These are phyloP conservation scores for Streptopelia turtur DNA, from an alignment of 2,797 vertebrate genomes.

Conservation along the genomic window DNA sequence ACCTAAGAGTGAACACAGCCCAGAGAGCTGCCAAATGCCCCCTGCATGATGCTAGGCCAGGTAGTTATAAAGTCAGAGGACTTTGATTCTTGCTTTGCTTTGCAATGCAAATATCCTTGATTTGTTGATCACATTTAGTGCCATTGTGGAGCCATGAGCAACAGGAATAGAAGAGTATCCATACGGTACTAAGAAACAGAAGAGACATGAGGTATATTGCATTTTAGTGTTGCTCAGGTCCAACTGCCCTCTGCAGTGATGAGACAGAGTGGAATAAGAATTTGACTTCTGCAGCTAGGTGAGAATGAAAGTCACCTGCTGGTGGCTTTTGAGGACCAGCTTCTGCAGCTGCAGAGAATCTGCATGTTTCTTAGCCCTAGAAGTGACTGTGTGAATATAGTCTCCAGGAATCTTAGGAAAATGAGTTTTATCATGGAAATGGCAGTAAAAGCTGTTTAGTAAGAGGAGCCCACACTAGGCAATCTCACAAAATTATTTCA, in stretches of 20 bases:
- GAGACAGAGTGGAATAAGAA: not conserved
- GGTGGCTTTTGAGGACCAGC: not conserved
- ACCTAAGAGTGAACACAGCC: not conserved
- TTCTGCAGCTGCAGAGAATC: not conserved
- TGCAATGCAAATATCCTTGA: not conserved
- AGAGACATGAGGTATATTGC: not conserved
- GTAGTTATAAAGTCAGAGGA: not conserved
- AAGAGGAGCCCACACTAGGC: not conserved
- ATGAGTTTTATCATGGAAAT: not conserved
- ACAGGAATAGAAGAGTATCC: not conserved
- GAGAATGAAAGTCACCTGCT: not conserved
- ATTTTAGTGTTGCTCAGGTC: not conserved
- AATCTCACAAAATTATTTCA: not conserved
- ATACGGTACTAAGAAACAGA: not conserved
- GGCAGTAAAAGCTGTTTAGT: not conserved
- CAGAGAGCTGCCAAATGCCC: not conserved
- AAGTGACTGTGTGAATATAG: not conserved
- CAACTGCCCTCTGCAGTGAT: not conserved
- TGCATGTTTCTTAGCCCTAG: not conserved
- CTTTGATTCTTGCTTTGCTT: not conserved
- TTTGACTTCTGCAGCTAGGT: not conserved
- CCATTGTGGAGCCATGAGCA: not conserved
- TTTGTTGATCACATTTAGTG: not conserved
- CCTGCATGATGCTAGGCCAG: not conserved
- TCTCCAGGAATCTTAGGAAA: not conserved